phyloP scores from a whole-genome alignment of 2,113 vertebrate genomes.

The Syngnathus floridae region DNA sequence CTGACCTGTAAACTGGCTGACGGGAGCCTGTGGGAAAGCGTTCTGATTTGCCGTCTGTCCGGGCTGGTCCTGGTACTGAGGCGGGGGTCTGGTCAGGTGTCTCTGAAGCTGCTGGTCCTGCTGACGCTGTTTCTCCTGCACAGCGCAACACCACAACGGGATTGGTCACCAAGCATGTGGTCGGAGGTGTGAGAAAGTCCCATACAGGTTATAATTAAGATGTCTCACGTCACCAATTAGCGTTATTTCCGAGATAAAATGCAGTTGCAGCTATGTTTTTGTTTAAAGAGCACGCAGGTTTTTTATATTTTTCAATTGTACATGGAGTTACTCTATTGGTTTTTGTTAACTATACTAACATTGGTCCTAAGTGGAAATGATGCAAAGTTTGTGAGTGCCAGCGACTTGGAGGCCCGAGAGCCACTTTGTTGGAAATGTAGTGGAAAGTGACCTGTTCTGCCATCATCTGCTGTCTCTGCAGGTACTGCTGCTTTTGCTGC shows the following conservation, averaged over 20 bases:
- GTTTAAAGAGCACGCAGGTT: too few species aligned
- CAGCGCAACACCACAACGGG: constrained; percentile 3
- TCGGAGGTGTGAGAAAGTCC: neutral
- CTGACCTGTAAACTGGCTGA: constrained; percentile 83
- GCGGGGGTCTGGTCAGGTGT: constrained; percentile 88
- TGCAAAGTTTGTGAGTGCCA: too few species aligned
- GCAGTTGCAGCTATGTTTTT: too few species aligned
- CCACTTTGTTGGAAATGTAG: too few species aligned
- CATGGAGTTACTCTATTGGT: neutral
- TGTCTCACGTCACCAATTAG: too few species aligned
- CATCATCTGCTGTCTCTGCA: constrained; percentile 79
- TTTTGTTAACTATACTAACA: too few species aligned
- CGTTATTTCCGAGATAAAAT: too few species aligned
- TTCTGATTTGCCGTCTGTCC: constrained; percentile 70
- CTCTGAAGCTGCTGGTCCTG: constrained; percentile 90
- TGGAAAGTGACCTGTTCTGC: constrained; percentile 79
- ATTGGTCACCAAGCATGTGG: neutral
- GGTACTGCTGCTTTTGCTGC: constrained; percentile 78
- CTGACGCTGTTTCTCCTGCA: constrained; percentile 87
- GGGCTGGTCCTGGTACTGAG: constrained; percentile 90
- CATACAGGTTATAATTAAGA: neutral
- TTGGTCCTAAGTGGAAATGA: too few species aligned
- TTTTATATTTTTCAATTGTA: neutral
- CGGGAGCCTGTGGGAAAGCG: constrained; percentile 77
- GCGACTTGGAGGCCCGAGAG: too few species aligned